Base-by-base conservation (phyloP, 2,888 invertebrate genomes). In the Eretmocerus hayati region DNA sequence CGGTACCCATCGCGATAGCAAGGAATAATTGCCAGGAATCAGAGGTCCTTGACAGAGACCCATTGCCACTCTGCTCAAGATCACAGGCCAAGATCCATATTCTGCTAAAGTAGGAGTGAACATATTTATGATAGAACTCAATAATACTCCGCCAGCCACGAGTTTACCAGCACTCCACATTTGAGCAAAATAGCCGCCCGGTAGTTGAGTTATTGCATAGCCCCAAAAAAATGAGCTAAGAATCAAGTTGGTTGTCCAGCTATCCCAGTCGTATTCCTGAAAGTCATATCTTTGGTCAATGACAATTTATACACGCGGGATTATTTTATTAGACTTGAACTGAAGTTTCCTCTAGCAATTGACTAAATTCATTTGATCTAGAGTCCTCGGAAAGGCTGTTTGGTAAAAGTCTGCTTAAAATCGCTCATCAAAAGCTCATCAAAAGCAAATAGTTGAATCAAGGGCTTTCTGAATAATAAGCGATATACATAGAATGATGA, bases 171-270 rank as follows among this genome's bases (percentile, higher is more conserved):
- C 77, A 38, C 81, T 81, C 63, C 76, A 72, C 3, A 65, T 59
- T 48, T 73, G 75, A 0, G 79, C 78, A 30, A 81, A 56, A 30
- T 75, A 75, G 0, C 86, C 84, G 0, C 81, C 81, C 0, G 84
- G 83, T 2, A 88, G 68, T 70, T 89, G 88, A 16, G 84, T 80
- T 5, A 83, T 56, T 2, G 85, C 76, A 63, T 89, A 88, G 2
- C 88, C 88, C 85, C 85, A 85, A 67, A 87, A 87, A 59, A 84
- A 85, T 1, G 84, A 79, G 30, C 83, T 81, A 8, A 83, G 62
- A 3, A 84, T 70, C 47, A 81, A 61, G 0, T 81, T 80, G 58
- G 78, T 79, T 0, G 75, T 74, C 35, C 70, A 64, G 23, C 73
- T 68, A 31, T 74, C 66, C 85, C 85, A 85, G 4, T 74, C 60